These are phyloP conservation scores for Serripes groenlandicus DNA, from an alignment of 2,888 invertebrate genomes.

Conservation along the genomic window DNA sequence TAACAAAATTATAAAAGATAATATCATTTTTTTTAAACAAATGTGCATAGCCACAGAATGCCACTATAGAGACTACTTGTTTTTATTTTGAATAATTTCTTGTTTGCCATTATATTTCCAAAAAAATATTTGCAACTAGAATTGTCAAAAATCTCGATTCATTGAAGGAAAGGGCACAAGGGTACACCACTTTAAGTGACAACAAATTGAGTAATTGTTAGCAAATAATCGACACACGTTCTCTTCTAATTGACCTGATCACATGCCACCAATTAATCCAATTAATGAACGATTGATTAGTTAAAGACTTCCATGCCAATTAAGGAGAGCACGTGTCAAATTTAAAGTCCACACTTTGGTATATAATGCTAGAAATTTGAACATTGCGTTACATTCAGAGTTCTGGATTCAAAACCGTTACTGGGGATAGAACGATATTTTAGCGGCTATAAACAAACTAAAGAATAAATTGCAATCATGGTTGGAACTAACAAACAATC, in stretches of 20 bases:
- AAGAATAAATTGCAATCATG: not conserved
- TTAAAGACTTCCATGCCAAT: not conserved
- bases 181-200: too few relatives aligned
- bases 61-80: too few relatives aligned
- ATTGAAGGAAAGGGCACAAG: too few relatives aligned
- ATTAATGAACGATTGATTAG: not conserved
- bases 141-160: too few relatives aligned
- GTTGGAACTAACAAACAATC: slow-evolving; percentile 2
- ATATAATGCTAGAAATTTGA: not conserved
- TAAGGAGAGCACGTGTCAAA: not conserved
- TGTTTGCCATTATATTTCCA: too few relatives aligned
- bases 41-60: too few relatives aligned
- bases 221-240: not conserved
- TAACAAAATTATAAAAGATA: too few relatives aligned
- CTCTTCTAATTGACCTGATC: not conserved
- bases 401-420: not conserved
- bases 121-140: too few relatives aligned
- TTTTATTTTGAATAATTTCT: too few relatives aligned
- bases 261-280: not conserved
- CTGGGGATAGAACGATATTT: not conserved
- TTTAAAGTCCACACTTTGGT: not conserved
- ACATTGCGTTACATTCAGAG: not conserved
- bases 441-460: not conserved
- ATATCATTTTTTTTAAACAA: too few relatives aligned
- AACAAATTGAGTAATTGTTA: slow-evolving; percentile 6